Base-by-base conservation (phyloP, 2,888 invertebrate genomes). In the Xanthorhoe spadicearia region DNA sequence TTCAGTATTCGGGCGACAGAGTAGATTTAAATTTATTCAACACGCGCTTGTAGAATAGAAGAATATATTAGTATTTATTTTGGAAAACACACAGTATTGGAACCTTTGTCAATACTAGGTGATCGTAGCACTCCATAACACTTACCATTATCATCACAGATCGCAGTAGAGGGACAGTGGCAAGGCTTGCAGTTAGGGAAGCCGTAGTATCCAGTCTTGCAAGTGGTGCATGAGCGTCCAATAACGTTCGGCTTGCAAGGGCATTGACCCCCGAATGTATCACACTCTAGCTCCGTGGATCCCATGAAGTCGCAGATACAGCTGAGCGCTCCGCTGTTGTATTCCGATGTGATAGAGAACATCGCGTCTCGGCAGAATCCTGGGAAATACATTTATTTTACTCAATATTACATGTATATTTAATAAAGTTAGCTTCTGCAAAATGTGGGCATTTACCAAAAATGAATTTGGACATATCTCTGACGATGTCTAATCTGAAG, bases 211-310 rank as follows among this genome's bases (percentile, higher is more conserved):
- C 99, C 99, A 0, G 98, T 97, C 95, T 96, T 94, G 85, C 98
- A 98, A 4, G 95, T 94, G 60, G 96, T 96, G 79, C 98, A 98
- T 0, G 95, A 95, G 38, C 99, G 94, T 0, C 99, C 99, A 73
- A 99, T 98, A 1, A 99, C 97, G 85, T 99, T 97, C 0, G 96
- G 95, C 80, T 96, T 96, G 87, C 99, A 99, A 4, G 95, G 95
- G 85, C 99, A 99, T 86, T 99, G 99, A 0, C 99, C 99, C 0
- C 99, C 99, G 84, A 98, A 99, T 48, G 96, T 95, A 70, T 97
- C 96, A 83, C 99, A 99, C 77, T 97, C 96, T 82, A 99, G 97
- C 58, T 94, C 92, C 0, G 94, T 94, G 0, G 98, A 97, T 0
- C 99, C 99, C 66, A 96, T 95, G 77, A 96, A 96, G 84, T 98